Evolutionary conservation across 2,888 invertebrate genomes (phyloP), one percentile per base, ranked within the genome.

Genomic region (Pinctada fucata): DNA sequence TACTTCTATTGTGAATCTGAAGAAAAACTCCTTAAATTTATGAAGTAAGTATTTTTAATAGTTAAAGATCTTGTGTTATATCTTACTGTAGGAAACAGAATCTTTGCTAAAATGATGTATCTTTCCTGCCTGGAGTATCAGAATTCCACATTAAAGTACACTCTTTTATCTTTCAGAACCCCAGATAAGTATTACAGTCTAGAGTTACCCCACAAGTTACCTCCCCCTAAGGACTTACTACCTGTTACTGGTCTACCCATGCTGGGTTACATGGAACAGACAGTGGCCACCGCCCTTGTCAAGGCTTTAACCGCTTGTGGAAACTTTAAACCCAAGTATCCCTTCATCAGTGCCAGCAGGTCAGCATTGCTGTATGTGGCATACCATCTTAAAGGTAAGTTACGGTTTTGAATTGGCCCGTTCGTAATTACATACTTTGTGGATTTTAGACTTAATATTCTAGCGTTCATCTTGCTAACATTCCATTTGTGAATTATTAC

Each of bases 181-280:
- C 93, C 93, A 67, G 91, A 92, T 81, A 88, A 90, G 79, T 93
- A 92, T 84, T 88, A 89, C 77, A 84, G 90, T 81, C 82, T 93
- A 58, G 86, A 87, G 69, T 84, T 92, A 74, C 92, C 93, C 6
- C 90, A 92, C 86, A 93, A 93, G 81, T 85, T 93, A 75, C 93
- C 93, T 2, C 92, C 93, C 0, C 84, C 87, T 63, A 90, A 90
- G 75, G 88, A 90, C 16, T 83, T 90, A 3, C 73, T 93, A 66
- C 84, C 88, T 3, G 76, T 91, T 3, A 88, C 88, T 3, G 83
- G 85, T 16, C 87, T 93, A 65, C 93, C 93, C 5, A 91, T 93
- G 91, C 87, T 92, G 50, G 93, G 93, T 6, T 93, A 91, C 86
- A 86, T 93, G 89, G 93, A 93, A 79, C 93, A 93, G 86, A 90